Base-by-base conservation (phyloP, 2,797 vertebrate species). In the Neosalanx taihuensis region DNA sequence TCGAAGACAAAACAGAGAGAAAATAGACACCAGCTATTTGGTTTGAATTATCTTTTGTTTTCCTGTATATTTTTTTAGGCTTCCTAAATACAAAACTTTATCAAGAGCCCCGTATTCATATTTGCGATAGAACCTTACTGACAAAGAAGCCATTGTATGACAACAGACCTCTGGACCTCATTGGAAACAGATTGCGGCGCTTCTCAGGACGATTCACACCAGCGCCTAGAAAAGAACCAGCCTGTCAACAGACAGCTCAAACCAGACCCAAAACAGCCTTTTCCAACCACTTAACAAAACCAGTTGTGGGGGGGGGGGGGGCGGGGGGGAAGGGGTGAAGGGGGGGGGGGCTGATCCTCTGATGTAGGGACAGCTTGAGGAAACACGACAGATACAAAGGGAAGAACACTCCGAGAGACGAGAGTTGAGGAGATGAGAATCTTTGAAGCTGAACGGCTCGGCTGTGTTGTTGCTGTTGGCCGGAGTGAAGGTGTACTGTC, bases 1-100 rank as follows among this genome's bases (percentile, higher is more conserved):
- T 96, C 94, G 89, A 82, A 87, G 87, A 91, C 86, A 85, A 84
- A 81, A 86, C 85, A 89, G 81, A 89, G 87, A 82, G 85, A 89
- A 89, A 89, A 88, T 90, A 88, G 85, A 88, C 85, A 92, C 89
- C 89, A 90, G 91, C 90, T 92, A 91, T 92, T 90, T 91, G 88
- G 88, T 89, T 91, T 91, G 89, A 82, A 88, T 89, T 83, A 84
- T 88, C 87, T 86, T 81, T 85, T 81, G 85, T 83, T 75, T 81
- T 76, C 56, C 87, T 81, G 78, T 86, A 15, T 62, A 41, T 74
- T 68, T 88, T 53, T 51, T 15, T 53, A 18, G 85, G 86, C 89
- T 88, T 88, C 84, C 83, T 88, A 91, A 89, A 88, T 90, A 90
- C 88, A 89, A 89, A 89, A 85, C 82, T 81, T 91, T 86, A 80